phyloP scores from a whole-genome alignment of 2,113 vertebrate genomes.

The Rana temporaria region DNA sequence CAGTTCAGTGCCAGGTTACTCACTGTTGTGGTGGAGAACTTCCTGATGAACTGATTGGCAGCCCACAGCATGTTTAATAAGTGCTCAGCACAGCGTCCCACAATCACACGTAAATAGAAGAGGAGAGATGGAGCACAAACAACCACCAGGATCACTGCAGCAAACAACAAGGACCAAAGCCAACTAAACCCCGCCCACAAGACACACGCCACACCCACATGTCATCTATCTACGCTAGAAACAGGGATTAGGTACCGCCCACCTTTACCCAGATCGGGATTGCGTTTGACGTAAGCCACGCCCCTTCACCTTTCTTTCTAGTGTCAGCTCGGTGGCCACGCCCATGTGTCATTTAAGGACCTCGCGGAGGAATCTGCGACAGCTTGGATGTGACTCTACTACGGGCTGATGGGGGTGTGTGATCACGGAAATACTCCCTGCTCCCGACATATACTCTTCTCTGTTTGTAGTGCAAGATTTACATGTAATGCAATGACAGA shows the following conservation, averaged over 20 bases:
- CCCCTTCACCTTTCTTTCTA: too few relatives aligned
- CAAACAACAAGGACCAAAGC: not conserved
- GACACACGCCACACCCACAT: not conserved
- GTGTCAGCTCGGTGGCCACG: not conserved
- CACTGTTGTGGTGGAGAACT: conserved; percentile 86
- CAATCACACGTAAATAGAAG: not conserved
- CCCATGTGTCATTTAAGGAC: not conserved
- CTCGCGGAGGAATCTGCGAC: not conserved
- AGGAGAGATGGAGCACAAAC: not conserved
- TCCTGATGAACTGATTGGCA: conserved; percentile 76
- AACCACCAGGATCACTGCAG: not conserved
- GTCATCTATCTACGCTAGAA: not conserved
- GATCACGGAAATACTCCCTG: too few relatives aligned
- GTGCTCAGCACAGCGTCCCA: not conserved
- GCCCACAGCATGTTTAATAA: conserved; percentile 79
- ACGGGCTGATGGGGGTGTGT: not conserved
- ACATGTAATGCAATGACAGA: too few relatives aligned
- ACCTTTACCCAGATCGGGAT: not conserved
- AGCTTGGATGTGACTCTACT: not conserved
- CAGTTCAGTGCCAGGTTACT: conserved; percentile 67
- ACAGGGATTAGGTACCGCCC: not conserved
- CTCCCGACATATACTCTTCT: too few relatives aligned
- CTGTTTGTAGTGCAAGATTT: too few relatives aligned
- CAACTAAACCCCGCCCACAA: not conserved
- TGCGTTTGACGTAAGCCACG: not conserved